phyloP scores from a whole-genome alignment of 2,797 vertebrate species.

The Mormyrops boulengeri region DNA sequence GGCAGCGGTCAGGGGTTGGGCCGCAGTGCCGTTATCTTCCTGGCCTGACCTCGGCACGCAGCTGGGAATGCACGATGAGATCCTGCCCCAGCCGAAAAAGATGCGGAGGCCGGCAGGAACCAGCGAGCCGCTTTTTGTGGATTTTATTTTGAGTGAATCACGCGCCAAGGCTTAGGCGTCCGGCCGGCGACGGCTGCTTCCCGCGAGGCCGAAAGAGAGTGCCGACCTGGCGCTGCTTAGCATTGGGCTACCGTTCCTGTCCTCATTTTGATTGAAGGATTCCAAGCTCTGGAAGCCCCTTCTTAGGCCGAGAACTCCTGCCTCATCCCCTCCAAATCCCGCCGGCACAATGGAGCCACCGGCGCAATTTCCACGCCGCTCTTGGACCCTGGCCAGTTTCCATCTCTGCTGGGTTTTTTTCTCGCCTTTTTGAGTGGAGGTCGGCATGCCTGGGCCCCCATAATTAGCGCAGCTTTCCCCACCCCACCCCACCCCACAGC shows the following conservation, averaged over 20 bases:
- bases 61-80: background rate
- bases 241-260: background rate
- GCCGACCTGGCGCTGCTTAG: background rate
- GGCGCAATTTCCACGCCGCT: background rate
- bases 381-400: background rate
- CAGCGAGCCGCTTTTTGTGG: background rate
- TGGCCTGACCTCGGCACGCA: background rate
- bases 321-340: background rate
- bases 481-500: background rate
- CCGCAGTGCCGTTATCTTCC: background rate
- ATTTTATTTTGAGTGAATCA: background rate
- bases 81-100: background rate
- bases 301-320: background rate
- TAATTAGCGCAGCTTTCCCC: background rate
- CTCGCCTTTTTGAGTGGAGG: background rate
- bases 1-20: background rate
- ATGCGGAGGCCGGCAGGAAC: background rate
- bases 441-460: background rate
- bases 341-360: background rate
- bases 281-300: background rate
- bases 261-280: background rate
- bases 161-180: background rate
- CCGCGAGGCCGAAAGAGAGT: background rate
- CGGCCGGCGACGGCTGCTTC: background rate
- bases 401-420: background rate